These are phyloP conservation scores for Diprion similis DNA, from an alignment of 1,140 invertebrate genomes.

Conservation along the genomic window DNA sequence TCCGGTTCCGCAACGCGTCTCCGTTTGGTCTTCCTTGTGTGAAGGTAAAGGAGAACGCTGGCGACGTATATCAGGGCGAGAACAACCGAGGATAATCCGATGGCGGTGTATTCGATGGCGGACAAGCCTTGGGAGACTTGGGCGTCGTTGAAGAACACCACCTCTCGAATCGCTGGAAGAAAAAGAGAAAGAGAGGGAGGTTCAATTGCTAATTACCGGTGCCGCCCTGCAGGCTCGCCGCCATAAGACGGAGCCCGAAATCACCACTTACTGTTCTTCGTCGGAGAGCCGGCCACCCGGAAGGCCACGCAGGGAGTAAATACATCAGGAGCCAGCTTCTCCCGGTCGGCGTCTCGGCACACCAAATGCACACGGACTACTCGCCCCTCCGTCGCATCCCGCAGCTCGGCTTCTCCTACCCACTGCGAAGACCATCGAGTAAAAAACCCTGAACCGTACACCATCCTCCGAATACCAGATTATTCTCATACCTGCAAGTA, in stretches of 20 bases:
- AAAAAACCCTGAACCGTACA: no score
- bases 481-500: conserved; percentile 76
- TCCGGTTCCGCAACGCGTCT: conserved; percentile 49
- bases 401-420: conserved; percentile 78
- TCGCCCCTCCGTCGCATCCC: conserved; percentile 77
- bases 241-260: background rate
- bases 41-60: conserved; percentile 81
- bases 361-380: conserved; percentile 79
- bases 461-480: conserved; percentile 10
- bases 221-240: background rate
- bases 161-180: conserved; percentile 77
- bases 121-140: conserved; percentile 67
- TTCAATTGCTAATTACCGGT: conserved; percentile 12
- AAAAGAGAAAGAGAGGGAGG: conserved; percentile 19
- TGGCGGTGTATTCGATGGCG: conserved; percentile 78
- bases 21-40: conserved; percentile 63
- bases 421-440: conserved; percentile 66
- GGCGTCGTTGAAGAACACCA: conserved; percentile 74
- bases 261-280: conserved; percentile 70
- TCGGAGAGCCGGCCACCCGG: conserved; percentile 80
- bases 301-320: conserved; percentile 86
- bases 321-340: conserved; percentile 62
- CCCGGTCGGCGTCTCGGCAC: conserved; percentile 75
- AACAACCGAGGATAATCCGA: conserved; percentile 79
- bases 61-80: conserved; percentile 84